phyloP scores from a whole-genome alignment of 1,140 invertebrate genomes.

The Ostrea edulis region DNA sequence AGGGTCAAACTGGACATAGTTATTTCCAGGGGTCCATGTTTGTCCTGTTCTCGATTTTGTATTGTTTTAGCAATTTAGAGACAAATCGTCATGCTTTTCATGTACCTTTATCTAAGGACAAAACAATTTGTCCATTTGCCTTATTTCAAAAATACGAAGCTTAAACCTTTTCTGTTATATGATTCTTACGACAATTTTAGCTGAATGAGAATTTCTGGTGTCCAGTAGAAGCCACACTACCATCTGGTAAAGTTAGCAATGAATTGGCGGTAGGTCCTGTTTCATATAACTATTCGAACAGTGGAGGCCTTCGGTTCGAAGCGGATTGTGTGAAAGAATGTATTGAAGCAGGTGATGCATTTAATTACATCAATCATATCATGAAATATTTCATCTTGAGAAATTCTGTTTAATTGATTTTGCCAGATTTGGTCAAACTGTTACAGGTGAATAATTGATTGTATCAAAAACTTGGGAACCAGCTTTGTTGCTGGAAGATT shows the following conservation, averaged over 20 bases:
- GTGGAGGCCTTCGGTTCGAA: neutral
- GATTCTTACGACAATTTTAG: neutral
- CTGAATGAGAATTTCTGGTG: neutral
- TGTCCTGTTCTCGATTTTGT: too few species aligned
- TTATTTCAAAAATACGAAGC: too few species aligned
- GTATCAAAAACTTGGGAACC: too few species aligned
- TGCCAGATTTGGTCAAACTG: too few species aligned
- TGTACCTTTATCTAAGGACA: too few species aligned
- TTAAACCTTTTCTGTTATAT: too few species aligned
- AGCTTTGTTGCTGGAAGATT: too few species aligned
- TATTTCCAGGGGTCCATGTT: neutral
- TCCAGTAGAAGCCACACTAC: neutral
- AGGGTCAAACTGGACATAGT: too few species aligned
- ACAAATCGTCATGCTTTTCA: neutral
- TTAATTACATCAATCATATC: neutral
- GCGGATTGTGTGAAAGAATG: neutral
- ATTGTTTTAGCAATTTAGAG: neutral
- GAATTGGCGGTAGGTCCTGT: neutral
- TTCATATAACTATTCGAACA: neutral
- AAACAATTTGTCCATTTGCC: too few species aligned
- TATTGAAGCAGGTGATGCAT: neutral
- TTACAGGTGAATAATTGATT: too few species aligned
- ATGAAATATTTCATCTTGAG: neutral
- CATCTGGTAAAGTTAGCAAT: slow-evolving; percentile 7
- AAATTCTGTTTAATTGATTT: neutral